Evolutionary conservation across 2,888 invertebrate species (phyloP).

Genomic region (Diarsia mendica): DNA sequence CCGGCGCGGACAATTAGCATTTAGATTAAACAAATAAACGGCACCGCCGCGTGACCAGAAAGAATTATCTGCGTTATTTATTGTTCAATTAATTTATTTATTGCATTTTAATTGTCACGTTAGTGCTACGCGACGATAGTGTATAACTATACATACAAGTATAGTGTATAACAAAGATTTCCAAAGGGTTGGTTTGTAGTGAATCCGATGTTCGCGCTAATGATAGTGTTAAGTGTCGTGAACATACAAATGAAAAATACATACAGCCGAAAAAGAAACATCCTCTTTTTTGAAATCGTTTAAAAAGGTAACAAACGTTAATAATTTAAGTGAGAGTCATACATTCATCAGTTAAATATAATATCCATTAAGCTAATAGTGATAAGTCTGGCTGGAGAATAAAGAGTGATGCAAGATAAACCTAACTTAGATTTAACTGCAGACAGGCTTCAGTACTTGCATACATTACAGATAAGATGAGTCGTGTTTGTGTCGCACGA

Average conservation of each 20-base stretch:
- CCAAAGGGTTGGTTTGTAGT: background rate
- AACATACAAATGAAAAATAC: too few species aligned
- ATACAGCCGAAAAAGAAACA: too few species aligned
- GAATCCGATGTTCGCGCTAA: background rate
- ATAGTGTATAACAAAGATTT: background rate
- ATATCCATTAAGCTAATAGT: constrained; percentile 40
- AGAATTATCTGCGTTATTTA: constrained; percentile 81
- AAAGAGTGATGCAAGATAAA: constrained; percentile 35
- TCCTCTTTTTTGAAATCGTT: too few species aligned
- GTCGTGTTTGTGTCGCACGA: background rate
- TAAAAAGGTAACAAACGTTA: constrained; percentile 8
- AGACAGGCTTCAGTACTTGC: constrained; percentile 26
- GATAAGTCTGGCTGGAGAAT: constrained; percentile 19
- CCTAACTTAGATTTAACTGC: constrained; percentile 34
- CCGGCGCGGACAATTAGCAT: constrained; percentile 82
- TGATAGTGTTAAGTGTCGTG: background rate
- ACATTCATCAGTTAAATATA: constrained; percentile 44
- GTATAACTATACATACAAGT: background rate
- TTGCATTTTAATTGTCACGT: constrained; percentile 71
- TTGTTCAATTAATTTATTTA: constrained; percentile 80
- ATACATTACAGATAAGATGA: constrained; percentile 47
- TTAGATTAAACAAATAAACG: constrained; percentile 88
- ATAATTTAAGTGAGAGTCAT: constrained; percentile 27
- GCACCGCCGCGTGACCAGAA: constrained; percentile 78
- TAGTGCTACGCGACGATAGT: constrained; percentile 22